Conservation (phyloP, 1,140 invertebrate genomes). For the Bombus superbus region DNA sequence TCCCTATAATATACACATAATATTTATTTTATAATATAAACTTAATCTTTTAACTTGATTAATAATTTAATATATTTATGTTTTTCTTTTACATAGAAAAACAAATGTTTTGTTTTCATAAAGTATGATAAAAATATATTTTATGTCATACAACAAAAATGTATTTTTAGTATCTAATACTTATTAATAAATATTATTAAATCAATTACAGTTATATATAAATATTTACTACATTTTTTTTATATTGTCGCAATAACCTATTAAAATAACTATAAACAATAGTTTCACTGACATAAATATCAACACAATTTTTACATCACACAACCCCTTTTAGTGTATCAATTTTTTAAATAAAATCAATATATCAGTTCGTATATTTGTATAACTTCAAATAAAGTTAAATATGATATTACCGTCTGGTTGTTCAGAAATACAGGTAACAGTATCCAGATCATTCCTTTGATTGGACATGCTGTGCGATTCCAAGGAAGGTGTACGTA, state of each 20-base stretch:
- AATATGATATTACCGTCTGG: slow-evolving; percentile 64
- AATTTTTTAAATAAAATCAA: slow-evolving; percentile 24
- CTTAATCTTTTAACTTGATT: not conserved
- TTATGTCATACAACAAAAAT: not conserved
- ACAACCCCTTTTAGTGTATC: not conserved
- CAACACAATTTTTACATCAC: not conserved
- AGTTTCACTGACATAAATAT: slow-evolving; percentile 10
- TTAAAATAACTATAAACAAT: slow-evolving; percentile 33
- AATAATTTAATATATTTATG: not conserved
- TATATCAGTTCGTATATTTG: not conserved
- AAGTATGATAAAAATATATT: not conserved
- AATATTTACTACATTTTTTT: not conserved
- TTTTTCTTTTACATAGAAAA: not conserved
- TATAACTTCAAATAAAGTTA: not conserved
- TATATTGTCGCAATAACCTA: not conserved
- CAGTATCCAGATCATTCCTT: slow-evolving; percentile 62
- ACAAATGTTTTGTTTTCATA: not conserved
- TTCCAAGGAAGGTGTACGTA: slow-evolving; percentile 41
- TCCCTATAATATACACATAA: slow-evolving; percentile 55
- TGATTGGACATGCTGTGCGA: slow-evolving; percentile 67
- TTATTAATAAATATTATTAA: slow-evolving; percentile 8
- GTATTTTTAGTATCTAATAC: not conserved
- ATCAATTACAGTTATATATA: not conserved
- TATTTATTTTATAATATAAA: not conserved
- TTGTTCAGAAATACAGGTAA: slow-evolving; percentile 60